Evolutionary conservation across 2,113 vertebrate species (phyloP), one percentile per base, ranked within the genome.

Genomic region (Erinaceus europaeus): DNA sequence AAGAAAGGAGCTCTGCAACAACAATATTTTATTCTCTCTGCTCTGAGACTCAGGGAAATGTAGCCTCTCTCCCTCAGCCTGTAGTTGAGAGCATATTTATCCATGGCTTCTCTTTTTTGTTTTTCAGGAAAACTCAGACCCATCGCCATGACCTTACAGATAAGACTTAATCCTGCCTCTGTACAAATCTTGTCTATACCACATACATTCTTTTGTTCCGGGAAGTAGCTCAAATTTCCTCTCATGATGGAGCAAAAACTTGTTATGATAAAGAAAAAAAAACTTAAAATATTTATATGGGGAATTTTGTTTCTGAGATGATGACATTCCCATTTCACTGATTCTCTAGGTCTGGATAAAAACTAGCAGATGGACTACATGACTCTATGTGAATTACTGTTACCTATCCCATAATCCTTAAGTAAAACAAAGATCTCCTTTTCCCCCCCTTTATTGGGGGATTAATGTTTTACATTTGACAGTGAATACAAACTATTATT

Each of bases 1-100:
- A 94, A 95, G 93, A 93, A 95, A 89, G 64, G 75, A 42, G 32
- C 85, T 88, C 34, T 46, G 72, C 73, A 87, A 80, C 89, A 89
- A 44, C 71, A 84, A 3, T 61, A 65, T 64, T 87, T 94, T 94
- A 93, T 93, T 79, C 83, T 42, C 59, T 50, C 74, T 55, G 42
- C 68, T 85, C 52, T 64, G 69, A 82, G 42, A 23, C 40, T 65
- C 42, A 17, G 84, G 53, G 57, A 93, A 79, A 85, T 84, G 61
- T 11, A 42, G 48, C 34, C 59, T 87, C n/a, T 36, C 29, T 75
- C 62, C 34, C 67, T 76, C 57, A 62, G 1, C 29, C 21, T 64
- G 78, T n/a, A 38, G 53, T 32, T 29, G 32, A 29, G 46, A 34
- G n/a, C 18, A n/a, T 14, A 48, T 67, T 87, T 34, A 46, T 65